Percentiles rank a stretch among this genome's conserved stretches.
Evolutionary conservation across 2,888 invertebrate species (phyloP).

Genomic region (Sarcophaga subvicina): DNA sequence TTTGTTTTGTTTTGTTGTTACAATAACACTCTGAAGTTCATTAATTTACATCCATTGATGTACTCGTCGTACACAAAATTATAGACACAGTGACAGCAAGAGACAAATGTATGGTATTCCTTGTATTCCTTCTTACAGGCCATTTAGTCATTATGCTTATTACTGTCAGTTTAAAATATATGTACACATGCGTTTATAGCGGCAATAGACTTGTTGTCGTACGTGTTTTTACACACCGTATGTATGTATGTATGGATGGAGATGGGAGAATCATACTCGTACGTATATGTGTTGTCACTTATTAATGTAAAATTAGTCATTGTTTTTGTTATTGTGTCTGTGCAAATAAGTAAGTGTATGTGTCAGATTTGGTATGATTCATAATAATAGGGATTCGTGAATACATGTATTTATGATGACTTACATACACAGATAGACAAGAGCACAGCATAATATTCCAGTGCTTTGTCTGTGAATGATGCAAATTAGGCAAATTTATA

Average conservation of each 20-base stretch:
- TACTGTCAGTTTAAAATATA: conserved; percentile 54
- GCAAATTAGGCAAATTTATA: conserved; percentile 39
- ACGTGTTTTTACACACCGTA: background rate
- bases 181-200: conserved; percentile 2
- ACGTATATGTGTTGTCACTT: background rate
- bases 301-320: background rate
- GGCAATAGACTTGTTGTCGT: background rate
- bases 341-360: conserved; percentile 12
- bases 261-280: background rate
- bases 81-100: background rate
- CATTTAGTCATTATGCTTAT: conserved; percentile 47
- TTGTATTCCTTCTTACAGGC: background rate
- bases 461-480: conserved; percentile 35
- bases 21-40: background rate
- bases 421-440: background rate
- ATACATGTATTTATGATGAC: conserved; percentile 23
- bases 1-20: background rate
- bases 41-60: background rate
- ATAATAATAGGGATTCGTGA: conserved; percentile 44
- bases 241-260: conserved; percentile 6
- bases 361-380: conserved; percentile 40
- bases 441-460: conserved; percentile 1
- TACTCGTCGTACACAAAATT: background rate
- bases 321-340: background rate
- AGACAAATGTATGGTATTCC: background rate